A percentile compares a stretch with the other conserved stretches of the same genome.
These are phyloP conservation scores for Mormyrus proboscirostris DNA, from an alignment of 2,797 vertebrate species.

Conservation along the genomic window DNA sequence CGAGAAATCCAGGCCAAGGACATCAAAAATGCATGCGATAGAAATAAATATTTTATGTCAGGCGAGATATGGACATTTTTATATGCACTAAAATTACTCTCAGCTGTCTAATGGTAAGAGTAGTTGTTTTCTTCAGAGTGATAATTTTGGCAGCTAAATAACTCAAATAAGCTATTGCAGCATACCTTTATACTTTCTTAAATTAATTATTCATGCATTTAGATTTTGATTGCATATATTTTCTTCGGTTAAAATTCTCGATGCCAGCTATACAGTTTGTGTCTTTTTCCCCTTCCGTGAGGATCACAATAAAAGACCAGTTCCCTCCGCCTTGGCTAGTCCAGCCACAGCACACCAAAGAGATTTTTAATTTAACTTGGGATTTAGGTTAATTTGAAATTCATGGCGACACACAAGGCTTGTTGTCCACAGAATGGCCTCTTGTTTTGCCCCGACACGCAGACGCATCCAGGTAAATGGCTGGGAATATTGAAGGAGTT, in stretches of 20 bases:
- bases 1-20: not conserved
- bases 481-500: not conserved
- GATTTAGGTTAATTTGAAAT: not conserved
- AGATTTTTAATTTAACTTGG: not conserved
- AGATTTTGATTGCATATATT: not conserved
- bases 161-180: not conserved
- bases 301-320: not conserved
- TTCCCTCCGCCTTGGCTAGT: not conserved
- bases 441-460: not conserved
- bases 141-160: not conserved
- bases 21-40: slow-evolving; percentile 5
- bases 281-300: not conserved
- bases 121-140: not conserved
- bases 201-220: not conserved
- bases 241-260: not conserved
- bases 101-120: not conserved
- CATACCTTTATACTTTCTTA: not conserved
- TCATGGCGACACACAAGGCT: not conserved
- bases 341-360: not conserved
- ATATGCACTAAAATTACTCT: not conserved
- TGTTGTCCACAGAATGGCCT: not conserved
- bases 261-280: not conserved
- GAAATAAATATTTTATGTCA: slow-evolving; percentile 9
- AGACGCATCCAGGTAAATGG: not conserved
- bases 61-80: not conserved